Evolutionary conservation across 2,797 vertebrate genomes (phyloP), one percentile per base, ranked within the genome.

Genomic region (Corythornis leucogaster): DNA sequence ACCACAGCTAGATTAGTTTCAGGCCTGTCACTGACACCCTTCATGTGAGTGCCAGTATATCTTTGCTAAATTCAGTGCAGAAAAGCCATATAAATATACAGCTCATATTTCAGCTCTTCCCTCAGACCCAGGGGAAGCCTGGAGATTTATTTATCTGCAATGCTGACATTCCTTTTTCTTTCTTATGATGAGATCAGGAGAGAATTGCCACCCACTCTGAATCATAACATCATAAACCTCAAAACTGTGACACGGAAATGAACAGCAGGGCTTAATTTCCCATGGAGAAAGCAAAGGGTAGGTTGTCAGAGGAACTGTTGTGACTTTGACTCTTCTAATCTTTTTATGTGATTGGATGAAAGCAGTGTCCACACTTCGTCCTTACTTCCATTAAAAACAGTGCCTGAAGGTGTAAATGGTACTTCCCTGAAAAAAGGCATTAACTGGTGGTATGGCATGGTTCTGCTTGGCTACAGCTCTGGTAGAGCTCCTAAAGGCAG

Each of bases 61-160:
- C 13, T 55, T 43, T 53, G 13, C 38, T 67, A 38, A 89, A 85
- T 0, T 1, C 40, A 77, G 20, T 21, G 46, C 22, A 78, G 61
- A 80, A 87, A 87, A 93, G 28, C n/a, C 48, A 7, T 33, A 8
- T 43, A 84, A 84, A 89, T 35, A 38, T 31, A 64, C 61, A 71
- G 30, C 21, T 83, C 33, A 78, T 83, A 40, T 87, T 78, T 85
- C 26, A 31, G n/a, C 61, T 80, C 75, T 57, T 63, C 38, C 64
- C 42, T 87, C 0, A 0, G 12, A 67, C 11, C 19, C 13, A 59
- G 26, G 55, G 15, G 8, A 61, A 80, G 57, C 30, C 33, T 66
- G 48, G 33, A 68, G 26, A 80, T 89, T 62, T 77, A 67, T 85
- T 89, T 89, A 78, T 62, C 76, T 87, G 43, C 46, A 66, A n/a